Conservation (phyloP, 2,797 vertebrate species). For the Rhynchotus rufescens region DNA sequence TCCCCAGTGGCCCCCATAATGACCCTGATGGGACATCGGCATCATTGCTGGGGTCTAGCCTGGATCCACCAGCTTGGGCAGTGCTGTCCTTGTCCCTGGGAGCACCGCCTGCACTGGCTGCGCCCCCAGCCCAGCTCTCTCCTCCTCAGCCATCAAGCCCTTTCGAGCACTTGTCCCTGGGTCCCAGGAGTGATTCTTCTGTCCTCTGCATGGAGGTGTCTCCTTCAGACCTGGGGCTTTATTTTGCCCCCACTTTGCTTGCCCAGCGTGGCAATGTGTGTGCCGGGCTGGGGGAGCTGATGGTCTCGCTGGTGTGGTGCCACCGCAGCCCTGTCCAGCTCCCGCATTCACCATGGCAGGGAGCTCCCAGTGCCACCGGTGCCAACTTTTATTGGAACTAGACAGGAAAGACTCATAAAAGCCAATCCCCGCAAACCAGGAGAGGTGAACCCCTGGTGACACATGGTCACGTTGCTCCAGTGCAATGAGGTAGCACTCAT, state of each 20-base stretch:
- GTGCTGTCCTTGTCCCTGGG: not conserved
- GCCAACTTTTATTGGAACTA: not conserved
- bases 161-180: not conserved
- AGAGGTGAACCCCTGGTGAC: no score
- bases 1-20: not conserved
- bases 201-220: not conserved
- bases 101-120: not conserved
- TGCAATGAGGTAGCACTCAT: no score
- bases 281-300: no score
- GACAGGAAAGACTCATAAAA: not conserved
- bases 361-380: not conserved
- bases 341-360: no score
- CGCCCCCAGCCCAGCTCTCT: not conserved
- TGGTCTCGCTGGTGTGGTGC: no score
- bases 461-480: no score
- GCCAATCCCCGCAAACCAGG: no score
- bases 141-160: not conserved
- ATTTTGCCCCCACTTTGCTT: no score
- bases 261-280: not conserved
- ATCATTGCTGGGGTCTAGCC: no score
- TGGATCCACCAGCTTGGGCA: no score
- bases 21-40: not conserved
- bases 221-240: not conserved
- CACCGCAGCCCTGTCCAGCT: not conserved
- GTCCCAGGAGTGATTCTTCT: not conserved